These are phyloP conservation scores for Pteruthius melanotis DNA, from an alignment of 2,113 vertebrate genomes.

Conservation along the genomic window DNA sequence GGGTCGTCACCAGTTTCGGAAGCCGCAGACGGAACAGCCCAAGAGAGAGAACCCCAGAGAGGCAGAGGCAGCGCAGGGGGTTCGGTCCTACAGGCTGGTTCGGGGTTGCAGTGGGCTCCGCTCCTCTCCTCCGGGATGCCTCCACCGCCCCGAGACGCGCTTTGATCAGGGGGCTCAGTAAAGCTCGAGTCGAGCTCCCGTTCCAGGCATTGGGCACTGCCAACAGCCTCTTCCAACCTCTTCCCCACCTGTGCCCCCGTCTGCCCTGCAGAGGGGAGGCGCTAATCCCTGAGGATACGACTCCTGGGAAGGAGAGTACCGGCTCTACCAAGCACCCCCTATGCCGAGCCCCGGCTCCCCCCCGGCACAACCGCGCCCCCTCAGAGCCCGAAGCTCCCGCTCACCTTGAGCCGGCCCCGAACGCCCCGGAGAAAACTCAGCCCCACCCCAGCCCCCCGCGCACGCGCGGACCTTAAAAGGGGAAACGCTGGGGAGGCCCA, in stretches of 20 bases:
- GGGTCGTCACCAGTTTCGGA: rapidly evolving
- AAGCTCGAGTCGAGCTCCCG: rapidly evolving
- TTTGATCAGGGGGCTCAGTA: rapidly evolving
- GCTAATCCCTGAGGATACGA: rapidly evolving
- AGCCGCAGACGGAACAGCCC: not conserved
- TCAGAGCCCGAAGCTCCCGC: rapidly evolving
- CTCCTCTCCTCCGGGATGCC: not conserved
- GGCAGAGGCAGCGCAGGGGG: not conserved
- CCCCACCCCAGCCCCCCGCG: not conserved
- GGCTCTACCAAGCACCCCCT: rapidly evolving
- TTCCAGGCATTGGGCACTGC: rapidly evolving
- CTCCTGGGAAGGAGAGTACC: not conserved
- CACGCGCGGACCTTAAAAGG: not conserved
- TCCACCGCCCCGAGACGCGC: too few relatives aligned
- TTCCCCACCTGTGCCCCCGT: rapidly evolving
- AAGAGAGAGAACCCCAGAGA: not conserved
- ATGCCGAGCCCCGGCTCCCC: rapidly evolving
- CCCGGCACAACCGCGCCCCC: rapidly evolving
- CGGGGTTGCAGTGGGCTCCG: not conserved
- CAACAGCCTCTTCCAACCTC: rapidly evolving
- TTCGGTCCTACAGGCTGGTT: rapidly evolving
- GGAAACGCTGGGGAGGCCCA: rapidly evolving
- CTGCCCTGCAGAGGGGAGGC: rapidly evolving
- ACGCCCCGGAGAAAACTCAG: rapidly evolving
- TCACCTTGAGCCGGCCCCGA: not conserved